Evolutionary conservation across 2,113 vertebrate species (phyloP).

Genomic region (Meleagris gallopavo): DNA sequence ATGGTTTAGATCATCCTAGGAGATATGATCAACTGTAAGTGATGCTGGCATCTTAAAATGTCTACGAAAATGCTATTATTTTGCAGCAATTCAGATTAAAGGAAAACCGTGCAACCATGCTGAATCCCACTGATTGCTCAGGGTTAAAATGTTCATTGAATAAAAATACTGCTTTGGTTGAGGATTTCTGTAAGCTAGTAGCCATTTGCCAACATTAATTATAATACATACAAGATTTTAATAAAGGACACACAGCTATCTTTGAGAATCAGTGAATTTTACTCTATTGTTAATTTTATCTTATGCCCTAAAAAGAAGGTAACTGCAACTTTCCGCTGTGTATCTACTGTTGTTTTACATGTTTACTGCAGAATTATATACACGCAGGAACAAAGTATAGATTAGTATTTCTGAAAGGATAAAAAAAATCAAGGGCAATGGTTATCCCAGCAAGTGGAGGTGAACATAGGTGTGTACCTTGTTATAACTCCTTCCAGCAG

Average conservation of each 20-base stretch:
- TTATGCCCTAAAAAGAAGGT: slow-evolving; percentile 16
- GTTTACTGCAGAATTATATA: slow-evolving; percentile 20
- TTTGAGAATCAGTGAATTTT: slow-evolving; percentile 3
- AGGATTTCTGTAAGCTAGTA: slow-evolving; percentile 43
- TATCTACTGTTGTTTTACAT: slow-evolving; percentile 33
- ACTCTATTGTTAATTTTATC: slow-evolving; percentile 22
- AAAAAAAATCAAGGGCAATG: not conserved
- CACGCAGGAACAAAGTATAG: not conserved
- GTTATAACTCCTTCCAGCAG: slow-evolving; percentile 95
- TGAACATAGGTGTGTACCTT: slow-evolving; percentile 84
- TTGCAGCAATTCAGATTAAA: slow-evolving; percentile 16
- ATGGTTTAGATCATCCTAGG: not conserved
- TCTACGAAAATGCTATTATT: slow-evolving; percentile 4
- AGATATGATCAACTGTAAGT: not conserved
- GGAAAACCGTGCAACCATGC: slow-evolving; percentile 14
- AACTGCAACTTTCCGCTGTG: not conserved
- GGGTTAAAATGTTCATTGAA: slow-evolving; percentile 42
- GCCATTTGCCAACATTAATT: slow-evolving; percentile 23
- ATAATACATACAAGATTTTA: slow-evolving; percentile 49
- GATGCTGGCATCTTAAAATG: not conserved
- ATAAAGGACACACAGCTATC: slow-evolving; percentile 12
- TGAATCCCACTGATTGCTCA: slow-evolving; percentile 30
- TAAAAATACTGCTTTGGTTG: slow-evolving; percentile 34
- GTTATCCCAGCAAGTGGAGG: slow-evolving; percentile 37
- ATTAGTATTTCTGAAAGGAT: slow-evolving; percentile 16